A percentile compares a stretch with the other conserved stretches of the same genome.
These are phyloP conservation scores for Rotaria sp. DNA, from an alignment of 2,888 invertebrate genomes.

Conservation along the genomic window DNA sequence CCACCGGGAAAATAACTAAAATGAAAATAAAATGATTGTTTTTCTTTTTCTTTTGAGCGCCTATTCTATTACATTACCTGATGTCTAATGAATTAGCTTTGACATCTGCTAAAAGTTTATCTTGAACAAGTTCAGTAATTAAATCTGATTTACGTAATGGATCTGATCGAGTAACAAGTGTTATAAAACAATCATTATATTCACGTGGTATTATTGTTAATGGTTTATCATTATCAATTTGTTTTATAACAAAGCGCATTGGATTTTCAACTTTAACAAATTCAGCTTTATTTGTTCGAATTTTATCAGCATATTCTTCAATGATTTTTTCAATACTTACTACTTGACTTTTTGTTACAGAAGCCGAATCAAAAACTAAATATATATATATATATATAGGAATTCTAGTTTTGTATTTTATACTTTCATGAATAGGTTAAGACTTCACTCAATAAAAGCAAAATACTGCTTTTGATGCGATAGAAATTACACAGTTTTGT, in stretches of 20 bases:
- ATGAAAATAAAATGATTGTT: neutral
- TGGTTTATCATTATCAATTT: neutral
- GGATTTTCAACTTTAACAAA: conserved; percentile 12
- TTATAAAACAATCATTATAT: conserved; percentile 5
- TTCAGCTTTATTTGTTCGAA: neutral
- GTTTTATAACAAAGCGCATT: neutral
- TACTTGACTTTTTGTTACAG: neutral
- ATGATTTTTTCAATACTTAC: neutral
- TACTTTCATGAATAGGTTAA: no score
- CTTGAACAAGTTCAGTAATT: neutral
- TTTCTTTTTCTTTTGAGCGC: neutral
- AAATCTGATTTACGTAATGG: conserved; percentile 22
- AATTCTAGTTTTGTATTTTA: no score
- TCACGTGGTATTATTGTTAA: conserved; percentile 10
- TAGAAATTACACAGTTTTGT: no score
- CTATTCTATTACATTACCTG: neutral
- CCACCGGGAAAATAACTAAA: conserved; percentile 39
- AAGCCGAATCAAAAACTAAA: conserved; percentile 14
- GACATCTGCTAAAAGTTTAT: neutral
- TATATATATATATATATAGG: neutral
- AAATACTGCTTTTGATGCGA: no score
- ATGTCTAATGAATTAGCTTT: conserved; percentile 26
- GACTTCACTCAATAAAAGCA: no score
- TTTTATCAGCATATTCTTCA: conserved; percentile 13
- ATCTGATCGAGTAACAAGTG: neutral